Percentiles rank a stretch among this genome's conserved stretches.
Conservation (phyloP, 2,888 invertebrate genomes). For the Criorhina ranunculi region DNA sequence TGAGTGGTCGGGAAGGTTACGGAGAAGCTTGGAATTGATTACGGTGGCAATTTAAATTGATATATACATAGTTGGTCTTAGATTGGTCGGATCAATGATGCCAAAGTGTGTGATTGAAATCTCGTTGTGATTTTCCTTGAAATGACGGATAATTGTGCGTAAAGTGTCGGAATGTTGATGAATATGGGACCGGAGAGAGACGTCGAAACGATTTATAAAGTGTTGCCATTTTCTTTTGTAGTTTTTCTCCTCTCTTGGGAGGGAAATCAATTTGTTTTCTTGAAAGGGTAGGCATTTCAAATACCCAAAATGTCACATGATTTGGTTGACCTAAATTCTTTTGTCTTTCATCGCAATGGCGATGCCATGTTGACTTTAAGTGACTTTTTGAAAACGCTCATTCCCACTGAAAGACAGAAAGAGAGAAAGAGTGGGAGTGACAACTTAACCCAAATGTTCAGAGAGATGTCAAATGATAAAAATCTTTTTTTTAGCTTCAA, state of each 20-base stretch:
- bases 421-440: background rate
- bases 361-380: conserved; percentile 51
- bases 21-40: conserved; percentile 34
- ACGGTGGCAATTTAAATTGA: conserved; percentile 60
- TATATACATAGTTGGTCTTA: conserved; percentile 16
- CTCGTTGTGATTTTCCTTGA: conserved; percentile 17
- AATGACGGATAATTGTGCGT: conserved; percentile 37
- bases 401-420: background rate
- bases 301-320: conserved; percentile 11
- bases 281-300: conserved; percentile 15
- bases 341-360: conserved; percentile 3
- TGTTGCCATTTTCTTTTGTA: no score
- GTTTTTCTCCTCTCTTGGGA: no score
- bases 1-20: conserved; percentile 33
- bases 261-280: conserved; percentile 10
- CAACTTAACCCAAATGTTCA: conserved; percentile 21
- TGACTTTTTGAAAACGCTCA: conserved; percentile 14
- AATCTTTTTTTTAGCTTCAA: background rate
- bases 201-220: background rate
- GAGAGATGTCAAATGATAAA: conserved; percentile 32
- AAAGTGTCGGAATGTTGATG: conserved; percentile 35
- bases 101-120: background rate
- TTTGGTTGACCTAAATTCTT: conserved; percentile 47
- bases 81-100: conserved; percentile 18
- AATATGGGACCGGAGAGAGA: background rate